A percentile compares a stretch with the other conserved stretches of the same genome.
Conservation (phyloP, 1,140 invertebrate species). For the Anthonomus grandis region DNA sequence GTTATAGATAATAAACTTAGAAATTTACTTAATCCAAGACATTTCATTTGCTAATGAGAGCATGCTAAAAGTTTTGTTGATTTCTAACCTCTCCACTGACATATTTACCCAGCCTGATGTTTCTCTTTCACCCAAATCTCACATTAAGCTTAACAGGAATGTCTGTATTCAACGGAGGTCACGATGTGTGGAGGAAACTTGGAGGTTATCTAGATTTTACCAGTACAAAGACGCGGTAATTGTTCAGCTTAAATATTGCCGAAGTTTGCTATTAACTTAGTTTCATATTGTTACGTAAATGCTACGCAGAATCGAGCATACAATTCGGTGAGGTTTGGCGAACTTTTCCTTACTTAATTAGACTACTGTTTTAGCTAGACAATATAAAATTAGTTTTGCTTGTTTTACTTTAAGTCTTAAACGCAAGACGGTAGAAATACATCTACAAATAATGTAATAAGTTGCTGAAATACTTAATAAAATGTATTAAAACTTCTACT, state of each 20-base stretch:
- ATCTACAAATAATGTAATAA: too few relatives aligned
- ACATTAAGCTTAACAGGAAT: constrained; percentile 3
- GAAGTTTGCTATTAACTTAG: constrained; percentile 13
- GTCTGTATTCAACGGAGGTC: background rate
- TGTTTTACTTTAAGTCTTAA: too few relatives aligned
- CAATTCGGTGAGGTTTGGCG: too few relatives aligned
- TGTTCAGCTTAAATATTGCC: constrained; percentile 13
- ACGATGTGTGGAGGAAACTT: background rate
- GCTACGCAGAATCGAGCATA: constrained; percentile 2
- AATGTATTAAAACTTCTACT: too few relatives aligned
- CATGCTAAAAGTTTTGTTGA: background rate
- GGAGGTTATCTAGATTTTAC: constrained; percentile 13
- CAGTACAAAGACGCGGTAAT: constrained; percentile 11
- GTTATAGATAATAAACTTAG: too few relatives aligned
- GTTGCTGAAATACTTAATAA: too few relatives aligned
- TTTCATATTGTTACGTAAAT: constrained; percentile 15
- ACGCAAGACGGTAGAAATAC: too few relatives aligned
- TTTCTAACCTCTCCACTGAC: constrained; percentile 5
- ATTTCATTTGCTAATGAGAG: background rate
- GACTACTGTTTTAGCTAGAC: background rate
- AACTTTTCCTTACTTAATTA: too few relatives aligned
- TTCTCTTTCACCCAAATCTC: constrained; percentile 5
- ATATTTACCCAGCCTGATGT: constrained; percentile 2
- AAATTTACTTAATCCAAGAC: too few relatives aligned
- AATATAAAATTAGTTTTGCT: too few relatives aligned